Base-by-base conservation (phyloP, 2,113 vertebrate genomes). In the Connochaetes taurinus region DNA sequence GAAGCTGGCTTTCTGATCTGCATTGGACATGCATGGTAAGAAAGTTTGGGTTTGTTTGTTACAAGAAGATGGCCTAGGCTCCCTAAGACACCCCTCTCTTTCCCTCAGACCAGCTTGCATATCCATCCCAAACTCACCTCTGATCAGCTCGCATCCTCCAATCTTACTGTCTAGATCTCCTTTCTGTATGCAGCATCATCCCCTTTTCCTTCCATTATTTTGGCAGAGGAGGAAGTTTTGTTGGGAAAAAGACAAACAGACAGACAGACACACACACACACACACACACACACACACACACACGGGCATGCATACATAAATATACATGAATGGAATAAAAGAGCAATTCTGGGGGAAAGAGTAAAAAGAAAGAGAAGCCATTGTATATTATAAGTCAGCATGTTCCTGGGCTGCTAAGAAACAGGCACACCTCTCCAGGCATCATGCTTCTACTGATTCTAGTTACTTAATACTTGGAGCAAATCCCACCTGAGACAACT, bases 391-490 rank as follows among this genome's bases (percentile, higher is more conserved):
- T 53, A 88, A 53, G 52, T 82, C 13, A 74, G n/a, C 23, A 33
- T 9, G 29, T 14, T 11, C 16, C 29, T 87, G 19, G 25, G 16
- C 23, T 47, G n/a, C 47, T 7, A 19, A 62, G 7, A 7, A 60
- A n/a, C 23, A 52, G 23, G 36, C 5, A 19, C 4, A 31, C 2
- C 10, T 82, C 60, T 86, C 64, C 33, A 29, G 17, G 31, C 15
- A 31, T 64, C 33, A 50, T 15, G 1, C 58, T 88, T 57, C 15
- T 40, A 16, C 45, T 33, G 45, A 36, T 58, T 91, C 36, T 12
- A 29, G 58, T 74, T 89, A 64, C 71, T 55, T 90, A 58, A 53
- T 74, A 92, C 50, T 25, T 52, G 81, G 50, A n/a, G 21, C 53
- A 94, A 62, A 91, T 31, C 17, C 6, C 23, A 87, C 33, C 23